phyloP scores from a whole-genome alignment of 2,888 invertebrate genomes.

The Spialia ferax region DNA sequence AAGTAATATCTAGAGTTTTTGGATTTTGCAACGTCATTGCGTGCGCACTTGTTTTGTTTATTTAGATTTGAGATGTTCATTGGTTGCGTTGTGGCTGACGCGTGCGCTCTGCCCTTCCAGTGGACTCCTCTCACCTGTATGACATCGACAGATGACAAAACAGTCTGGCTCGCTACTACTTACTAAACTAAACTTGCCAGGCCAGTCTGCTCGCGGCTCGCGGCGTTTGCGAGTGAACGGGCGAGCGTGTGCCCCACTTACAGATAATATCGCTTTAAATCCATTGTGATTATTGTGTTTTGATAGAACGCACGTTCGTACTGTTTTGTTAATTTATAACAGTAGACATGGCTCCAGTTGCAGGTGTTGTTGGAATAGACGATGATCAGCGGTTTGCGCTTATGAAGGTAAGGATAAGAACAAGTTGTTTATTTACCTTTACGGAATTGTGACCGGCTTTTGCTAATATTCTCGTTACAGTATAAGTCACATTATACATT shows the following conservation, averaged over 20 bases:
- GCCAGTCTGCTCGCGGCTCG: not conserved
- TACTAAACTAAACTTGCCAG: not conserved
- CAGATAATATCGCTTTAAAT: slow-evolving; percentile 8
- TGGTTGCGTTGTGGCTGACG: not conserved
- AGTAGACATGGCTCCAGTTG: slow-evolving; percentile 71
- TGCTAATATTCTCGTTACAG: not conserved
- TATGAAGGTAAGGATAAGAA: slow-evolving; percentile 89
- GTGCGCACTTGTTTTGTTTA: slow-evolving; percentile 21
- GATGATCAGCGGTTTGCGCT: slow-evolving; percentile 92
- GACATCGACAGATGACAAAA: not conserved
- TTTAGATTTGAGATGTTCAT: too few relatives aligned
- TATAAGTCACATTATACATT: too few relatives aligned
- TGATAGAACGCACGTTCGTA: not conserved
- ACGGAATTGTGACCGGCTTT: slow-evolving; percentile 12
- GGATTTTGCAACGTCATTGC: slow-evolving; percentile 1
- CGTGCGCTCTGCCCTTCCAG: slow-evolving; percentile 14
- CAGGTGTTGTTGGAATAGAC: slow-evolving; percentile 86
- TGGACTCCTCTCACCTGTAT: not conserved
- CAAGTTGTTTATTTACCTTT: slow-evolving; percentile 25
- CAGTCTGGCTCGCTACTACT: not conserved
- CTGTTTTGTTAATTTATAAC: not conserved
- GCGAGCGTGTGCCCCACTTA: slow-evolving; percentile 5
- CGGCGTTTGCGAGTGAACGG: slow-evolving; percentile 10
- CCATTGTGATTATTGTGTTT: slow-evolving; percentile 13
- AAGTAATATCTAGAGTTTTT: too few relatives aligned